Conservation (phyloP, 2,888 invertebrate species). For the Priocnemis perturbator region DNA sequence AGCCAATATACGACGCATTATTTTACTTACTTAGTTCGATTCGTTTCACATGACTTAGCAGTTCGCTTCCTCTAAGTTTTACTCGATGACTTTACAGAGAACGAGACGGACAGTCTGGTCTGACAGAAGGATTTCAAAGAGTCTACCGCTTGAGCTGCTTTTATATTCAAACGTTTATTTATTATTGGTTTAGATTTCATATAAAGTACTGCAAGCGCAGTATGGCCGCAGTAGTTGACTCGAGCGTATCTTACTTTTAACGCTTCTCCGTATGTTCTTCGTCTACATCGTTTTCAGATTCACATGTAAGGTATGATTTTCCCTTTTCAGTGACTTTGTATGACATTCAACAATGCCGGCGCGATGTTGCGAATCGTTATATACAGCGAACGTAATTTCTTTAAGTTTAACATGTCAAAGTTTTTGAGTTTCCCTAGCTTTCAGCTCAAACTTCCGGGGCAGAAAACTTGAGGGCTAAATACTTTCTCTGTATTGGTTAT, state of each 20-base stretch:
- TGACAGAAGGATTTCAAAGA: slow-evolving; percentile 6
- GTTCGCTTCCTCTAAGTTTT: slow-evolving; percentile 40
- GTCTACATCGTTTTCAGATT: slow-evolving; percentile 31
- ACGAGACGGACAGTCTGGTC: slow-evolving; percentile 24
- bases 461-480: slow-evolving; percentile 9
- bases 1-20: slow-evolving; percentile 32
- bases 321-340: slow-evolving; percentile 49
- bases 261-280: slow-evolving; percentile 38
- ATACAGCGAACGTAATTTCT: slow-evolving; percentile 41
- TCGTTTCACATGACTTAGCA: slow-evolving; percentile 44
- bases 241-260: slow-evolving; percentile 45
- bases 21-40: slow-evolving; percentile 29
- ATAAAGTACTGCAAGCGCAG: slow-evolving; percentile 32
- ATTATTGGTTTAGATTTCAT: slow-evolving; percentile 46
- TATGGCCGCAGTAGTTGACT: slow-evolving; percentile 39
- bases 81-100: slow-evolving; percentile 40
- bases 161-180: slow-evolving; percentile 24
- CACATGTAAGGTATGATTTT: slow-evolving; percentile 37
- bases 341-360: slow-evolving; percentile 37
- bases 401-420: slow-evolving; percentile 41
- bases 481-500: too few relatives aligned
- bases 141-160: slow-evolving; percentile 10
- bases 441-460: slow-evolving; percentile 32
- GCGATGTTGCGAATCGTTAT: slow-evolving; percentile 43
- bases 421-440: slow-evolving; percentile 25